Evolutionary conservation across 2,888 invertebrate genomes (phyloP).

Genomic region (Lochmaea crataegi): DNA sequence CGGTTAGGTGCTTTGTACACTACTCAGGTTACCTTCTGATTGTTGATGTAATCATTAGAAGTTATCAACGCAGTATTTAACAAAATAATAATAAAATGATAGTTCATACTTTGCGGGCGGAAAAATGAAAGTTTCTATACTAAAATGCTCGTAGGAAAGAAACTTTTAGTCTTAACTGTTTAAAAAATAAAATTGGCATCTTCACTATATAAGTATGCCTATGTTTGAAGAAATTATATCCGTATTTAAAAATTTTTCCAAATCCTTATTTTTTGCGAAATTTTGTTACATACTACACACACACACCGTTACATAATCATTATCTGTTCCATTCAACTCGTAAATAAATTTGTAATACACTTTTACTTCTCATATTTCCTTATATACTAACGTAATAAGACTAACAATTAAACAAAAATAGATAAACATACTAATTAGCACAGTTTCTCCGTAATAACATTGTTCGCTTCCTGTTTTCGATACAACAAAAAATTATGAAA

Average conservation of each 20-base stretch:
- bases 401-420: neutral
- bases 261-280: neutral
- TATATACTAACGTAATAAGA: constrained; percentile 28
- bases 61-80: too few species aligned
- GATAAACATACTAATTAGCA: constrained; percentile 6
- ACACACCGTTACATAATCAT: neutral
- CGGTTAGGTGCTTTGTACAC: too few species aligned
- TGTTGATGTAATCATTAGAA: too few species aligned
- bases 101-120: too few species aligned
- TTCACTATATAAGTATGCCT: too few species aligned
- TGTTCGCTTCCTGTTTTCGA: neutral
- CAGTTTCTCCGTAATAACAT: constrained; percentile 8
- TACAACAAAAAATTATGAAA: neutral
- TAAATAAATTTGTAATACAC: neutral
- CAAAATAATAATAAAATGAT: too few species aligned
- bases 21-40: too few species aligned
- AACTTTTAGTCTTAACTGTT: too few species aligned
- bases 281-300: neutral
- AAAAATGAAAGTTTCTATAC: too few species aligned
- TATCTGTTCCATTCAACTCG: neutral
- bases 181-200: too few species aligned
- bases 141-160: too few species aligned
- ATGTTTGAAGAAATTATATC: neutral
- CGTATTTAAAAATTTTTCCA: neutral
- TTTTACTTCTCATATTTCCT: constrained; percentile 25